Conservation (phyloP, 2,888 invertebrate genomes). For the Tenodera sinensis region DNA sequence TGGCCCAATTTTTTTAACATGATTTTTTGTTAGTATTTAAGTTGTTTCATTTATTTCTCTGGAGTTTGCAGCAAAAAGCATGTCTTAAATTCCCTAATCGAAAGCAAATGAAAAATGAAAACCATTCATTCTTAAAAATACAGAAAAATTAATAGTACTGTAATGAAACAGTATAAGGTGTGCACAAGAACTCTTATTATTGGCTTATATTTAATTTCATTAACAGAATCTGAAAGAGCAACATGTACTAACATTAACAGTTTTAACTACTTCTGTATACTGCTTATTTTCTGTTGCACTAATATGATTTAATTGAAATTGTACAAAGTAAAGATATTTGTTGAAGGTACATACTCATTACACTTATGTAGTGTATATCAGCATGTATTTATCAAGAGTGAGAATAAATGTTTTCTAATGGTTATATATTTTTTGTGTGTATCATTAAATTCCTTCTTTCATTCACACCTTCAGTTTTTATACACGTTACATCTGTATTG, state of each 20-base stretch:
- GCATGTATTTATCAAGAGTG: background rate
- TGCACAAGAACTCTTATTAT: background rate
- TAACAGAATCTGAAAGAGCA: background rate
- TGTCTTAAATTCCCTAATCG: too few relatives aligned
- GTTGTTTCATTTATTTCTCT: too few relatives aligned
- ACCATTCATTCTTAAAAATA: too few relatives aligned
- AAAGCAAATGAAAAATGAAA: too few relatives aligned
- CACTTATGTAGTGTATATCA: background rate
- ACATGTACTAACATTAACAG: background rate
- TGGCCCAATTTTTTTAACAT: too few relatives aligned
- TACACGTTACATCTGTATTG: too few relatives aligned
- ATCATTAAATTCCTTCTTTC: background rate
- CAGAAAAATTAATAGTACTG: too few relatives aligned
- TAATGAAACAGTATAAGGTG: background rate
- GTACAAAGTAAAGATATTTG: background rate
- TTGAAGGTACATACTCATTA: background rate
- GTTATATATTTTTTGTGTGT: background rate
- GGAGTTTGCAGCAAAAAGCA: too few relatives aligned
- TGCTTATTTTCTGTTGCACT: background rate
- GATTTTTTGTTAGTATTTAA: too few relatives aligned
- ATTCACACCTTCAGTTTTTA: background rate
- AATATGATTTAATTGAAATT: background rate
- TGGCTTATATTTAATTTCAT: background rate
- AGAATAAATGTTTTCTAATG: background rate
- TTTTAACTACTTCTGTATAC: background rate